Base-by-base conservation (phyloP, 2,113 vertebrate genomes). In the Sinocyclocheilus grahami region DNA sequence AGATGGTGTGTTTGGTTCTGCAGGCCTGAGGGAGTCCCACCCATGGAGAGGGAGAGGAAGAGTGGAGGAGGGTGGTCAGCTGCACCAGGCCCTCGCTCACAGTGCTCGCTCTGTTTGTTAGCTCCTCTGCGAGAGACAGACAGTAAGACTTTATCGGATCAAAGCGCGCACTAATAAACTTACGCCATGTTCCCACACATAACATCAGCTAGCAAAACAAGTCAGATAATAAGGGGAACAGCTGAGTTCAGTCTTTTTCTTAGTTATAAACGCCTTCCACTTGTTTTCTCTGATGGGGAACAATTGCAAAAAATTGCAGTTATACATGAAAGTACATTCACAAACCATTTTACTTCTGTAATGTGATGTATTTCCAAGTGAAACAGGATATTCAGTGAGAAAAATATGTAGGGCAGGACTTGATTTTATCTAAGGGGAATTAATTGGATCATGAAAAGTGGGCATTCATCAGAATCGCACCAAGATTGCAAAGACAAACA, bases 41-140 rank as follows among this genome's bases (percentile, higher is more conserved):
- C 93, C 93, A 92, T 88, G 89, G 90, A 90, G 92, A 65, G 65
- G 60, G 87, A 92, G 87, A 92, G 93, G 93, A 95, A 93, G 82
- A 90, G 10, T 24, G 62, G 71, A 89, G 92, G 92, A 92, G 92
- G 90, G 89, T 90, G 92, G 92, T 92, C 91, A 92, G 39, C 80
- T 80, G 67, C 88, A 33, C 81, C 46, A 81, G 84, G 89, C 88
- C 92, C 84, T 82, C 88, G 81, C 89, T 90, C 87, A 58, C 48
- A 86, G 76, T 88, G 12, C 24, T 67, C n/a, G 3, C 87, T 89
- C 77, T 92, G 86, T 92, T 92, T 92, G 84, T 87, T 85, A 20
- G 71, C 71, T 80, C 85, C 67, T 84, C 88, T 91, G 78, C 85
- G 87, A 85, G 62, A 88, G 77, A 88, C 39, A 65, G 27, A 63